Evolutionary conservation across 2,797 vertebrate genomes (phyloP), one percentile per base, ranked within the genome.

Genomic region (Melanotaenia maccullochi): DNA sequence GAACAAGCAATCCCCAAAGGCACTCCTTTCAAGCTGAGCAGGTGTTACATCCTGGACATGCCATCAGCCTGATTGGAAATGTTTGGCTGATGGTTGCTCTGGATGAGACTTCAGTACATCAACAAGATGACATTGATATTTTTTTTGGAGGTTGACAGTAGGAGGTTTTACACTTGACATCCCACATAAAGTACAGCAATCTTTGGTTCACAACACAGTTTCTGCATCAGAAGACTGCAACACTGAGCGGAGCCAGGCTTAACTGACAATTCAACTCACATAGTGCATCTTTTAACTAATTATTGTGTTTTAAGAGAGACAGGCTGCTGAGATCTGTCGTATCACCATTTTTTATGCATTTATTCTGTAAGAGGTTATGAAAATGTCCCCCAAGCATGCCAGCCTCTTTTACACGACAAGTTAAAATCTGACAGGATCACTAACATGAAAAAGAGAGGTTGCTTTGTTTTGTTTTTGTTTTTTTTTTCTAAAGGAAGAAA

Each of bases 11-110:
- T 76, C 66, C 67, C 76, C 65, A 57, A 35, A 68, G 82, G 60
- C 68, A 11, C 8, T 64, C 56, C 73, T 80, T 72, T 84, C 58
- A 85, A 82, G 70, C 51, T 25, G 56, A 80, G 72, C 75, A 69
- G 56, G 64, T 68, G 82, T 88, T 86, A 82, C 88, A 90, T 85
- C 85, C 63, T 65, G 71, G 68, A 83, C 78, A 78, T 44, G 63
- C 63, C 72, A 57, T 54, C 40, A 74, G 73, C 65, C 68, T 63
- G 61, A 79, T 78, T 75, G 60, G 42, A 79, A 70, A 79, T 70
- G 62, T 74, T 66, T 62, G 54, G 63, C 73, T 73, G 65, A 30
- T 66, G 47, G 65, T 54, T 76, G 58, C 60, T 79, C 65, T 32
- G 61, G 60, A 81, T 61, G 54, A 76, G 71, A 68, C 47, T 35